These are phyloP conservation scores for Deilephila elpenor DNA, from an alignment of 2,888 invertebrate genomes.

Conservation along the genomic window DNA sequence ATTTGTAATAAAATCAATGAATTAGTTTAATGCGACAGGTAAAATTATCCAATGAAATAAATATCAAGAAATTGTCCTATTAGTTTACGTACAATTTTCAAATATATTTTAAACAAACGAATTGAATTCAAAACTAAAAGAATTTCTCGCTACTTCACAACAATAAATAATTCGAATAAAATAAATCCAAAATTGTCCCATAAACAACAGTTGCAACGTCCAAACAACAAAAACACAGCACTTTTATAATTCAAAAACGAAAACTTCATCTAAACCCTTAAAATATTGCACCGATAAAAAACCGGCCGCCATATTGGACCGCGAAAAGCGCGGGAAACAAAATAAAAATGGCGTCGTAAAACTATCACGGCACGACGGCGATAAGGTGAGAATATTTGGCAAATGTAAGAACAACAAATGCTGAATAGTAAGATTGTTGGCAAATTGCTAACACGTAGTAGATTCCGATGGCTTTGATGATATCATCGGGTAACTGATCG, in stretches of 20 bases:
- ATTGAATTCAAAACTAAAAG: no score
- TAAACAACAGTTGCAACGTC: background rate
- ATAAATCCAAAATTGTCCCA: background rate
- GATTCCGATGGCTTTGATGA: conserved; percentile 55
- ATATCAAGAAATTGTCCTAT: no score
- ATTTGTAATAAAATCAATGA: no score
- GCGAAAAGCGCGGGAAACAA: conserved; percentile 61
- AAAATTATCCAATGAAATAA: no score
- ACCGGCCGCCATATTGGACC: conserved; percentile 55
- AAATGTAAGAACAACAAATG: conserved; percentile 74
- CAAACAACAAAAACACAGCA: conserved; percentile 6
- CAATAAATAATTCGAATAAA: background rate
- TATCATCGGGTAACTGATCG: conserved; percentile 55
- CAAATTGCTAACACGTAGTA: conserved; percentile 59
- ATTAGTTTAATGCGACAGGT: no score
- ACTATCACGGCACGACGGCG: conserved; percentile 65
- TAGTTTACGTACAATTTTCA: no score
- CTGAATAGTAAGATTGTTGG: conserved; percentile 75
- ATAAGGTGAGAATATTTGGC: conserved; percentile 78
- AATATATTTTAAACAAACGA: no score
- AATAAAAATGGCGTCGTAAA: conserved; percentile 67
- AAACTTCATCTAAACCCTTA: conserved; percentile 10
- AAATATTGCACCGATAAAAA: conserved; percentile 24
- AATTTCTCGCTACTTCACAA: no score
- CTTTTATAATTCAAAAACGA: conserved; percentile 23